Evolutionary conservation across 2,888 invertebrate genomes (phyloP).

Genomic region (Nomada ferruginata): DNA sequence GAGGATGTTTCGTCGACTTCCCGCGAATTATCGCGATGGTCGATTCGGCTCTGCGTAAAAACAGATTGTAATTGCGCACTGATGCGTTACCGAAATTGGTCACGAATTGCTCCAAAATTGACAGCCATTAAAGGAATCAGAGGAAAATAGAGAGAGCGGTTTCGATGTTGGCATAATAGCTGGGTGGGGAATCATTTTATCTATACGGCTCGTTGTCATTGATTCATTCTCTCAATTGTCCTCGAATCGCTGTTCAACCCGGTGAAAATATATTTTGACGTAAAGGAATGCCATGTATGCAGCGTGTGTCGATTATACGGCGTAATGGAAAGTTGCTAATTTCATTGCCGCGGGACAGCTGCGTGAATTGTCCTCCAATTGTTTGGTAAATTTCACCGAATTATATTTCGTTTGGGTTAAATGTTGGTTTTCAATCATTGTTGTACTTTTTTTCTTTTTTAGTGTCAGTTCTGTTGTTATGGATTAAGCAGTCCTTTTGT

Average conservation of each 20-base stretch:
- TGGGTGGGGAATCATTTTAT: slow-evolving; percentile 13
- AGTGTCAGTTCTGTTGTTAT: no score
- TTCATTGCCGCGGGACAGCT: background rate
- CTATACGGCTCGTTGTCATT: background rate
- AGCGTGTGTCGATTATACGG: background rate
- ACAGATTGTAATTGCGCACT: slow-evolving; percentile 38
- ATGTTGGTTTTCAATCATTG: background rate
- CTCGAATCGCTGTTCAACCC: background rate
- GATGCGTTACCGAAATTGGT: slow-evolving; percentile 19
- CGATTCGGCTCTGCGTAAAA: background rate
- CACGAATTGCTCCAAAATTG: slow-evolving; percentile 36
- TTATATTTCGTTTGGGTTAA: background rate
- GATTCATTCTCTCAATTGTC: slow-evolving; percentile 15
- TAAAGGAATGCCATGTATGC: background rate
- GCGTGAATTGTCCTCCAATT: background rate
- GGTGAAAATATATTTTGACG: slow-evolving; percentile 13
- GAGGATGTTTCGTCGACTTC: slow-evolving; percentile 34
- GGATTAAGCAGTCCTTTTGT: no score
- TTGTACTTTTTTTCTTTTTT: background rate
- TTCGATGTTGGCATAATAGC: background rate
- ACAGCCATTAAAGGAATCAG: slow-evolving; percentile 2
- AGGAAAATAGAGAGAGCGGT: background rate
- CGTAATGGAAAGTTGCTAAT: slow-evolving; percentile 6
- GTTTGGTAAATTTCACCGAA: background rate
- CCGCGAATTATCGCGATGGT: slow-evolving; percentile 43